phyloP scores from a whole-genome alignment of 2,797 vertebrate species.

The Acrocephalus scirpaceus region DNA sequence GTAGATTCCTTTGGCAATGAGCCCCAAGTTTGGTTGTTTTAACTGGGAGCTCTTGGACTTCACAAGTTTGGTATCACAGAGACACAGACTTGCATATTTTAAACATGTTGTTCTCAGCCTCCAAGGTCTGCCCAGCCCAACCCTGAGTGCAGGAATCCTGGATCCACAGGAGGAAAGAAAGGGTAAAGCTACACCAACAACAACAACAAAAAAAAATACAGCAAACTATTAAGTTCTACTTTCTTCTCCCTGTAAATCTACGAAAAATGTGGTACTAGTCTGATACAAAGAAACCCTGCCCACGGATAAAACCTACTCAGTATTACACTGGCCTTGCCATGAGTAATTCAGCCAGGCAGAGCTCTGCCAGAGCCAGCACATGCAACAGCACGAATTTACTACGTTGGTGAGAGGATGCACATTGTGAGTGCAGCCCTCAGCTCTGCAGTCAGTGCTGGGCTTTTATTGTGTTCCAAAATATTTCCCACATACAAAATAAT shows the following conservation, averaged over 20 bases:
- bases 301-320: neutral
- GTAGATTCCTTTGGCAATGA: neutral
- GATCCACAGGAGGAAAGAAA: neutral
- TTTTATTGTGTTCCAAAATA: neutral
- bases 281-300: accelerated
- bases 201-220: neutral
- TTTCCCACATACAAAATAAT: neutral
- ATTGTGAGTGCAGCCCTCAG: neutral
- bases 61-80: neutral
- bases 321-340: neutral
- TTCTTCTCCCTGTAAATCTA: neutral
- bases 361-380: neutral
- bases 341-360: neutral
- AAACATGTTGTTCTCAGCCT: neutral
- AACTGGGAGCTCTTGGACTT: neutral
- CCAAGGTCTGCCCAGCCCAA: neutral
- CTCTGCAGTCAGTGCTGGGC: neutral
- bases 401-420: neutral
- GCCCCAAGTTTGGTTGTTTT: accelerated
- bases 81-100: neutral
- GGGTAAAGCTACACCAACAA: neutral
- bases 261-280: neutral
- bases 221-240: neutral
- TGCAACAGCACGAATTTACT: neutral
- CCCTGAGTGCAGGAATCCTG: neutral